These are phyloP conservation scores for Alligator mississippiensis DNA, from an alignment of 2,113 vertebrate species.

Conservation along the genomic window DNA sequence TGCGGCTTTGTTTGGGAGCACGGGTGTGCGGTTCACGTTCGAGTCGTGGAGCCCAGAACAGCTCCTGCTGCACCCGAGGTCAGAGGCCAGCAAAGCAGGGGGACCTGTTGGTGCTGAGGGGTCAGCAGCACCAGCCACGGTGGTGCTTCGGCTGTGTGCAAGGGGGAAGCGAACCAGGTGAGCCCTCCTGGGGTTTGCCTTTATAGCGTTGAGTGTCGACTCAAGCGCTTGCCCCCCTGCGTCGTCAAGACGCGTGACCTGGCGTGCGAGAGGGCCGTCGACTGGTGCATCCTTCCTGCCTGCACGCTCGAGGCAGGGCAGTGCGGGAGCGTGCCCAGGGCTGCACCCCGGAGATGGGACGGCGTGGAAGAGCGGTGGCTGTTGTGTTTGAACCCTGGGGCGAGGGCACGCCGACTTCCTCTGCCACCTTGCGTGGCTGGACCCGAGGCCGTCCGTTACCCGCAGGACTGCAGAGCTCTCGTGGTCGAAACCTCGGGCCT, in stretches of 20 bases:
- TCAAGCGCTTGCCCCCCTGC: not conserved
- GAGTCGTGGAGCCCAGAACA: not conserved
- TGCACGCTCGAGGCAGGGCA: not conserved
- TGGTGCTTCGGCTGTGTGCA: not conserved
- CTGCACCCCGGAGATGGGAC: not conserved
- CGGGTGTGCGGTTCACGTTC: not conserved
- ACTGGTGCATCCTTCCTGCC: not conserved
- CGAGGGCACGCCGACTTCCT: not conserved
- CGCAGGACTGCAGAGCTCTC: not conserved
- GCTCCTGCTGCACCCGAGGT: not conserved
- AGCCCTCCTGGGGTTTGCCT: not conserved
- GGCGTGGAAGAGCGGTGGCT: not conserved
- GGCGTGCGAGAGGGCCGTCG: too few species aligned
- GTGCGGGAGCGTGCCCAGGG: not conserved
- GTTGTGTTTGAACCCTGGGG: not conserved
- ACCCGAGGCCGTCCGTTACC: too few species aligned
- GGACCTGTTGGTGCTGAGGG: not conserved
- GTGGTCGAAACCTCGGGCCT: not conserved
- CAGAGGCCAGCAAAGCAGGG: not conserved
- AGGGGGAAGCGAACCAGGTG: not conserved
- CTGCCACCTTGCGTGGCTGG: not conserved
- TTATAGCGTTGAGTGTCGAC: not conserved
- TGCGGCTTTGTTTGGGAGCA: not conserved
- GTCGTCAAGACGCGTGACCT: not conserved
- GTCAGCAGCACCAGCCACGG: not conserved